phyloP scores from a whole-genome alignment of 2,888 invertebrate genomes.

The Acrocyrtus sp. region DNA sequence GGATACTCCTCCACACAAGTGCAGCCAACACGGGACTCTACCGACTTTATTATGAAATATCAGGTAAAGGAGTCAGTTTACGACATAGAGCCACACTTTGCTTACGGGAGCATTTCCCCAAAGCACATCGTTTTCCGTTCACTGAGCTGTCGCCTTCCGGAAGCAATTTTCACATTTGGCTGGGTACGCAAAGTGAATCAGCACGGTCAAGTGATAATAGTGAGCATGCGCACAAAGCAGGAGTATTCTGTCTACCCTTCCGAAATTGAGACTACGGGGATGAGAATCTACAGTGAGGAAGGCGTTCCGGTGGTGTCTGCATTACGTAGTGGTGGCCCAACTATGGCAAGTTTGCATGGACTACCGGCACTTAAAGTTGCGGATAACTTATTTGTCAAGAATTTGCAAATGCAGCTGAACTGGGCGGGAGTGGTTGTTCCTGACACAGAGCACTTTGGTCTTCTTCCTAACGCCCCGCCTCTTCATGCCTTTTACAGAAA shows the following conservation, averaged over 20 bases:
- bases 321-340: too few species aligned
- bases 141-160: conserved; percentile 17
- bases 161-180: conserved; percentile 22
- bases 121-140: conserved; percentile 22
- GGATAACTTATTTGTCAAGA: conserved; percentile 10
- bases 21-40: background rate
- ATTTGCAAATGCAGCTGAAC: background rate
- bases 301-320: too few species aligned
- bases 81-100: conserved; percentile 36
- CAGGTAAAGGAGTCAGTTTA: conserved; percentile 13
- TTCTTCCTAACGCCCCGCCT: conserved; percentile 22
- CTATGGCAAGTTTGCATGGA: background rate
- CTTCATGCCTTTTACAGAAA: conserved; percentile 21
- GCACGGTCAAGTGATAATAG: conserved; percentile 10
- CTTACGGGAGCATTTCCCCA: conserved; percentile 20
- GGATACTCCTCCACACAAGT: background rate
- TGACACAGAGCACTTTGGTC: conserved; percentile 30
- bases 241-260: conserved; percentile 17
- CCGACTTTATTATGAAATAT: background rate
- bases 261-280: conserved; percentile 21
- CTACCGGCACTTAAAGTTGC: background rate
- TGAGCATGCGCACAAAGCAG: conserved; percentile 11
- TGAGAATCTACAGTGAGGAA: conserved; percentile 7
- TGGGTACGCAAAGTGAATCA: conserved; percentile 13
- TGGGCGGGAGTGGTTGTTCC: conserved; percentile 5